Conservation (phyloP, 1,140 invertebrate species). For the Camponotus vicinus region DNA sequence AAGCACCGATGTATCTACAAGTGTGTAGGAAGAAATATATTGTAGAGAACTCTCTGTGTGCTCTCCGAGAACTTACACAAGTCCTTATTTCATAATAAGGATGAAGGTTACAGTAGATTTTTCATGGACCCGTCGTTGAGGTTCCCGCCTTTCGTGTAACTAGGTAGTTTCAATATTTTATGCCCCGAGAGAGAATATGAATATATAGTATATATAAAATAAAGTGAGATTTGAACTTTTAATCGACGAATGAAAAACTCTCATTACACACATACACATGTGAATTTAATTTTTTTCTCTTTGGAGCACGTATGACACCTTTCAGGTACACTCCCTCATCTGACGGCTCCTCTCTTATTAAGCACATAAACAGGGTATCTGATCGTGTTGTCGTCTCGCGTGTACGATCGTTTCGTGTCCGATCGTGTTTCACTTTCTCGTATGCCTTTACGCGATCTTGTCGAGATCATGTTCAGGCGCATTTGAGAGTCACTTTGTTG, state of each 20-base stretch:
- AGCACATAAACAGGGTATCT: neutral
- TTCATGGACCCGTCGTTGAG: conserved; percentile 20
- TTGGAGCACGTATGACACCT: too few relatives aligned
- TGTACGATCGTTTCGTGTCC: conserved; percentile 44
- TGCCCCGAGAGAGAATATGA: neutral
- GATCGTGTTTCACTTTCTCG: conserved; percentile 55
- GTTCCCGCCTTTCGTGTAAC: neutral
- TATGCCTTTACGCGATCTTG: conserved; percentile 19
- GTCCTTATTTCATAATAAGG: conserved; percentile 47
- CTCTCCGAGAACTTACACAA: conserved; percentile 17
- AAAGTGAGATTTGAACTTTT: neutral
- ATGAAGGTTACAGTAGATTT: conserved; percentile 33
- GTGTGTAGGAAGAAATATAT: conserved; percentile 54
- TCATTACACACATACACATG: neutral
- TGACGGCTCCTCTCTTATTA: conserved; percentile 1
- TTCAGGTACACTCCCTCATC: neutral
- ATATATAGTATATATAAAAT: neutral
- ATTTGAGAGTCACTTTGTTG: conserved; percentile 48
- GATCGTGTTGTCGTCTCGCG: conserved; percentile 33
- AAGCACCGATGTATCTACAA: conserved; percentile 48
- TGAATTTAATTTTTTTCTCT: neutral
- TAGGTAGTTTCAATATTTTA: neutral
- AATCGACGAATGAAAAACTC: neutral
- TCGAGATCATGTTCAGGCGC: conserved; percentile 33
- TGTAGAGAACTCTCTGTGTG: conserved; percentile 19